These are phyloP conservation scores for Spheniscus mendiculus DNA, from an alignment of 2,113 vertebrate genomes.

Conservation along the genomic window DNA sequence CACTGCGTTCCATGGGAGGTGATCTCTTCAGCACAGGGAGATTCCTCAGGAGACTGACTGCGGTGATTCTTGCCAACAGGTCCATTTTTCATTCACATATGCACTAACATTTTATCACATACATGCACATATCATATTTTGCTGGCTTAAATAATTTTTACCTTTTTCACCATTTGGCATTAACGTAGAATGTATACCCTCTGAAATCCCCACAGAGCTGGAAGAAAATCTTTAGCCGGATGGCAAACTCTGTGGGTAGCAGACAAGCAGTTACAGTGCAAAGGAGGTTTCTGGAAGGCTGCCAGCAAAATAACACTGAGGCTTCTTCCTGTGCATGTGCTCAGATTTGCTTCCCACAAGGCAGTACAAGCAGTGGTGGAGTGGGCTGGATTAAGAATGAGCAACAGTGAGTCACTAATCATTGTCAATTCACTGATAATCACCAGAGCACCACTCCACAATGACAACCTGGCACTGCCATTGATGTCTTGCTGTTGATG, in stretches of 20 bases:
- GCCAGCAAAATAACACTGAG: constrained; percentile 8
- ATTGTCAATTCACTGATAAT: constrained; percentile 60
- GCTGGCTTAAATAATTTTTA: neutral
- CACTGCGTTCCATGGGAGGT: accelerated
- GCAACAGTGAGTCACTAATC: constrained; percentile 65
- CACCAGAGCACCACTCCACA: constrained; percentile 13
- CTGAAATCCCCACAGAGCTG: neutral
- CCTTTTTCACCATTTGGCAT: neutral
- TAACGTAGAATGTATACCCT: neutral
- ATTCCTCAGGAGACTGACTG: neutral
- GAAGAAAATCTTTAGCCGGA: neutral
- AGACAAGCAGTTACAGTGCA: constrained; percentile 6
- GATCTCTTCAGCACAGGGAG: neutral
- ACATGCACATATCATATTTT: neutral
- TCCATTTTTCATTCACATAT: neutral
- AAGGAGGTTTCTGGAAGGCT: constrained; percentile 34
- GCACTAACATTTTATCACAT: neutral
- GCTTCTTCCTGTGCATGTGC: constrained; percentile 46
- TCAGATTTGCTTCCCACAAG: constrained; percentile 55
- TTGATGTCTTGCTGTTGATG: constrained; percentile 6
- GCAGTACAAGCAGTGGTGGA: constrained; percentile 39
- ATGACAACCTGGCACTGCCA: constrained; percentile 12
- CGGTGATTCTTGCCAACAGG: neutral
- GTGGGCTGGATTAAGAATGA: constrained; percentile 64
- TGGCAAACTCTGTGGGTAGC: neutral